A percentile compares a stretch with the other conserved stretches of the same genome.
Evolutionary conservation across 2,113 vertebrate species (phyloP).

Genomic region (Pimephales promelas): DNA sequence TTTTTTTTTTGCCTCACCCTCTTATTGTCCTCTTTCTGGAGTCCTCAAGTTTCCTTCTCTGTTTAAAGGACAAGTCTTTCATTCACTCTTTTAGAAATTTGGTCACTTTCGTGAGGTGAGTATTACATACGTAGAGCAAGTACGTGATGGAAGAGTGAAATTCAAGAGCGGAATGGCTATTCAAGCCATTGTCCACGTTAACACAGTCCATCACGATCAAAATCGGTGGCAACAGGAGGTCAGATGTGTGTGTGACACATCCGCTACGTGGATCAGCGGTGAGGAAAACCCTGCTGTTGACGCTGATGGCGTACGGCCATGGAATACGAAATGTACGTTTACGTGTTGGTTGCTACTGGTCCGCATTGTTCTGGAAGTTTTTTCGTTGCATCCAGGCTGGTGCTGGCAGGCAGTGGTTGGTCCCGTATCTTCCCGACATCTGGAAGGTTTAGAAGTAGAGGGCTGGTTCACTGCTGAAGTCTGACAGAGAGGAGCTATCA

Average conservation of each 20-base stretch:
- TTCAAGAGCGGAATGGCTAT: constrained; percentile 13
- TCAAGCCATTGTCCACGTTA: constrained; percentile 23
- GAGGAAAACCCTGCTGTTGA: constrained; percentile 68
- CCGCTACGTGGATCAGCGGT: constrained; percentile 52
- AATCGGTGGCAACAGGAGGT: constrained; percentile 14
- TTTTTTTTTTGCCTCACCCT: constrained; percentile 31
- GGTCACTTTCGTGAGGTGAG: constrained; percentile 55
- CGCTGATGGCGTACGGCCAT: not conserved
- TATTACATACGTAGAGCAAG: constrained; percentile 7
- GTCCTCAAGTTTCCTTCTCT: not conserved
- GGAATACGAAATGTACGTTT: constrained; percentile 31
- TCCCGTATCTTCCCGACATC: constrained; percentile 42
- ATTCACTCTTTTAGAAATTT: constrained; percentile 46
- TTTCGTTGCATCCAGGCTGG: constrained; percentile 47
- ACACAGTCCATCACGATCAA: constrained; percentile 2
- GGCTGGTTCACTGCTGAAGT: constrained; percentile 95
- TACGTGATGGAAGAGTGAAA: constrained; percentile 2
- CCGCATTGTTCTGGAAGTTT: constrained; percentile 9
- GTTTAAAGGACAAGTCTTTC: not conserved
- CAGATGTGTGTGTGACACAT: constrained; percentile 52
- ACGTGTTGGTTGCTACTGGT: constrained; percentile 42
- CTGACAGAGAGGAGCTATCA: constrained; percentile 83
- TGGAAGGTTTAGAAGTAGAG: constrained; percentile 87
- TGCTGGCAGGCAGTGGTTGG: constrained; percentile 57
- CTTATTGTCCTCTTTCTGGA: not conserved